These are phyloP conservation scores for Octodon degus DNA, from an alignment of 2,113 vertebrate genomes.

Conservation along the genomic window DNA sequence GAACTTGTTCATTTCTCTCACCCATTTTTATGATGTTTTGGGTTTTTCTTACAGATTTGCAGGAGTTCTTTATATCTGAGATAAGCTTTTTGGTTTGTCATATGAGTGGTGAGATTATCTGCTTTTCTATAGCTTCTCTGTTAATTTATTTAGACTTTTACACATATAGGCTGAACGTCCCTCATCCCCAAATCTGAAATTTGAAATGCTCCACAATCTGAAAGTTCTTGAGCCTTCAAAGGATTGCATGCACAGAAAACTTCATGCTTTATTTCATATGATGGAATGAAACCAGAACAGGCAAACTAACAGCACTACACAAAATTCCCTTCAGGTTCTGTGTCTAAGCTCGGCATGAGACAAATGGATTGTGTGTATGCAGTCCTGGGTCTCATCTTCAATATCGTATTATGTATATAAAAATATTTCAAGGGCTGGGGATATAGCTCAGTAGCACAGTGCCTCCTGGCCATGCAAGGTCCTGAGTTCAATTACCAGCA, in stretches of 20 bases:
- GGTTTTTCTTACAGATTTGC: background rate
- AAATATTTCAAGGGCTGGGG: background rate
- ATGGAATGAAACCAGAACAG: background rate
- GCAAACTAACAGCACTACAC: background rate
- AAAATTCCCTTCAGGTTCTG: background rate
- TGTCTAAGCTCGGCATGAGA: background rate
- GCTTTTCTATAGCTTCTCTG: background rate
- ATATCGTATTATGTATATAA: background rate
- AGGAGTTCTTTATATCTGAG: background rate
- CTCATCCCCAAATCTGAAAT: background rate
- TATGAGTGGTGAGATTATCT: background rate
- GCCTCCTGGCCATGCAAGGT: no score
- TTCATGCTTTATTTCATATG: background rate
- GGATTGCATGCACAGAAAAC: background rate
- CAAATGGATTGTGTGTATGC: background rate
- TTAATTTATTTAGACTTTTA: conserved; percentile 14
- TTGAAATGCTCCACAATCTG: background rate
- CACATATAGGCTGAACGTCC: background rate
- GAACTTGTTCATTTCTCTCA: background rate
- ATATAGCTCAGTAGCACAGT: no score
- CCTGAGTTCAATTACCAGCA: no score
- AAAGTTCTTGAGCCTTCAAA: background rate
- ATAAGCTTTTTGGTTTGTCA: background rate
- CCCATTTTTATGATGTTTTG: background rate
- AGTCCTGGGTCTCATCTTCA: background rate